A percentile compares a stretch with the other conserved stretches of the same genome.
phyloP scores from a whole-genome alignment of 2,113 vertebrate species.

The Oryzias javanicus region DNA sequence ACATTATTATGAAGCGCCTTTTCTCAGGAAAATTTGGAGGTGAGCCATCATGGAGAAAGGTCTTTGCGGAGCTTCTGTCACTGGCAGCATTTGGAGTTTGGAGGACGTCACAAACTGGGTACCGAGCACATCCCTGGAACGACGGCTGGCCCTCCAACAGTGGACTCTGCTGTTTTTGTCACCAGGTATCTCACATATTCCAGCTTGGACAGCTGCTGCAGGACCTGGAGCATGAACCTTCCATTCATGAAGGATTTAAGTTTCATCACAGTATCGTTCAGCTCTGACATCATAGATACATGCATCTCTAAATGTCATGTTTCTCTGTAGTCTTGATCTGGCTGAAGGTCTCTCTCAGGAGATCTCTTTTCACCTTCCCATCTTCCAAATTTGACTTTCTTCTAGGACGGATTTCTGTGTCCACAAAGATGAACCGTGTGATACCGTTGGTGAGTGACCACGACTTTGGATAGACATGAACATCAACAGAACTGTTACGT shows the following conservation, averaged over 20 bases:
- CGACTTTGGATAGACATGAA: neutral
- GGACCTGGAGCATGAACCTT: too few relatives aligned
- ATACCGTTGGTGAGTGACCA: constrained; percentile 90
- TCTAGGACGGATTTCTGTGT: constrained; percentile 98
- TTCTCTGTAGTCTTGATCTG: too few relatives aligned
- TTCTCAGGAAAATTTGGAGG: constrained; percentile 84
- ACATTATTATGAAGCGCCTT: neutral
- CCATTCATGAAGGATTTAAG: too few relatives aligned
- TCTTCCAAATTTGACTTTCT: constrained; percentile 36
- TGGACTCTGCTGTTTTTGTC: constrained; percentile 92
- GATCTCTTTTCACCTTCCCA: neutral
- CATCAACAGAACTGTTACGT: neutral
- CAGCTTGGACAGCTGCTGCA: too few relatives aligned
- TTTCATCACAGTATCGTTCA: too few relatives aligned
- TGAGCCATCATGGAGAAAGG: constrained; percentile 92
- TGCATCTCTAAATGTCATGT: too few relatives aligned
- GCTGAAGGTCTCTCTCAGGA: too few relatives aligned
- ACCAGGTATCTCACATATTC: constrained; percentile 81
- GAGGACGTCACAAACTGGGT: constrained; percentile 84
- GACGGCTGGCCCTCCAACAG: constrained; percentile 83
- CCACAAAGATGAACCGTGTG: constrained; percentile 96
- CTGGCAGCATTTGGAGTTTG: constrained; percentile 94
- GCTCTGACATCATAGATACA: too few relatives aligned
- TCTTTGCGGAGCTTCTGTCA: constrained; percentile 96
- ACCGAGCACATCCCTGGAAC: constrained; percentile 90